Evolutionary conservation across 1,140 invertebrate genomes (phyloP).

Genomic region (Leptinotarsa lineolata): DNA sequence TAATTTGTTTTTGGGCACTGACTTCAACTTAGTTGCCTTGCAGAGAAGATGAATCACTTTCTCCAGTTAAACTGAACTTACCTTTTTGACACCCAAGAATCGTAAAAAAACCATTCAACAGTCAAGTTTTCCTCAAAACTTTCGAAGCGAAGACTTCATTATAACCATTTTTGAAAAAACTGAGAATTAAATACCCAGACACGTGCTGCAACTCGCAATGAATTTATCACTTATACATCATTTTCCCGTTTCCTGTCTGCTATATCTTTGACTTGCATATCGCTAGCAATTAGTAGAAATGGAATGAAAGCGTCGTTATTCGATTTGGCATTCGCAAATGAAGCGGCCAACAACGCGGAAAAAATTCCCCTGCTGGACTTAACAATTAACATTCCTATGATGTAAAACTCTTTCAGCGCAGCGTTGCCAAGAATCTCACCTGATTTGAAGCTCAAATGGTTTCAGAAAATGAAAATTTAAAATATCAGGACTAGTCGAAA

Average conservation of each 20-base stretch:
- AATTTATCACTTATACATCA: not conserved
- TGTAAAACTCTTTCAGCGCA: slow-evolving; percentile 2
- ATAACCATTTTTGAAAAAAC: too few relatives aligned
- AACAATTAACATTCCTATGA: slow-evolving; percentile 35
- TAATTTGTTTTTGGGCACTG: too few relatives aligned
- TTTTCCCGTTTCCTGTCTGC: not conserved
- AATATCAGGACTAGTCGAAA: too few relatives aligned
- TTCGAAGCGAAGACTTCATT: too few relatives aligned
- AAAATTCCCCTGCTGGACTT: not conserved
- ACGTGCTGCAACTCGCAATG: not conserved
- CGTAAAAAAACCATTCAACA: too few relatives aligned
- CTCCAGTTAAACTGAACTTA: too few relatives aligned
- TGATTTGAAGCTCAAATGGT: too few relatives aligned
- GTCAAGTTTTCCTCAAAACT: too few relatives aligned
- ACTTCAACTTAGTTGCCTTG: too few relatives aligned
- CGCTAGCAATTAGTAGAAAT: slow-evolving; percentile 5
- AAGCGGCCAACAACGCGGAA: slow-evolving; percentile 2
- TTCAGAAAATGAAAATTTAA: too few relatives aligned
- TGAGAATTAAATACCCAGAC: not conserved
- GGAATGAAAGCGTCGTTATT: slow-evolving; percentile 2
- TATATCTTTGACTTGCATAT: not conserved
- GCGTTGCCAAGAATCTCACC: not conserved
- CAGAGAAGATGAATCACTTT: too few relatives aligned
- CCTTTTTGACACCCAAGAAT: too few relatives aligned
- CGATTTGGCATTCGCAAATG: not conserved